Evolutionary conservation across 2,113 vertebrate species (phyloP).

Genomic region (Euleptes europaea): DNA sequence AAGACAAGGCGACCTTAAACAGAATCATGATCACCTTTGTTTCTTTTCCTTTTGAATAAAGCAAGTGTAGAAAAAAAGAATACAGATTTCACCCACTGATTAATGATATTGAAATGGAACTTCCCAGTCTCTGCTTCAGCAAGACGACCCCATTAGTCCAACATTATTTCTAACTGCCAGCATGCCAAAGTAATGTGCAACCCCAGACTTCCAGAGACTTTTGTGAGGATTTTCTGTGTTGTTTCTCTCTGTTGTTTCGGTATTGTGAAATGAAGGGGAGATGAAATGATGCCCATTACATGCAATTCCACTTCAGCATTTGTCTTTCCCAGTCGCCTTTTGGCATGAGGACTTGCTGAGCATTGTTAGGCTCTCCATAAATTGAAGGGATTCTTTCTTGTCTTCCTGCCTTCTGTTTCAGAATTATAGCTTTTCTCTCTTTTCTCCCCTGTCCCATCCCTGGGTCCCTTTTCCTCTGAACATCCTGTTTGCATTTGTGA

Average conservation of each 20-base stretch:
- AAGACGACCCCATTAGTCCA: constrained; percentile 19
- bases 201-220: constrained; percentile 1
- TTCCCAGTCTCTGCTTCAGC: neutral
- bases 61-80: neutral
- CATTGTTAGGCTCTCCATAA: neutral
- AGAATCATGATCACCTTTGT: neutral
- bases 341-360: neutral
- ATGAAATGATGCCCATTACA: neutral
- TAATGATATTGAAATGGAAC: constrained; percentile 12
- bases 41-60: constrained; percentile 5
- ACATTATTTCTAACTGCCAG: constrained; percentile 16
- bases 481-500: neutral
- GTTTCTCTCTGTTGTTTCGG: constrained; percentile 19
- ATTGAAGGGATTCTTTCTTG: neutral
- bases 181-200: neutral
- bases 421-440: neutral
- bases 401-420: neutral
- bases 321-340: accelerated
- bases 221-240: neutral
- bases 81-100: constrained; percentile 24
- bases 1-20: neutral
- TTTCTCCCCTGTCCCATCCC: neutral
- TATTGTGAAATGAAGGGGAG: neutral
- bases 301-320: neutral
- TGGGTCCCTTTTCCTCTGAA: neutral